Percentiles rank a stretch among this genome's conserved stretches.
These are phyloP conservation scores for Gnathonemus echidnorhynchus DNA, from an alignment of 2,113 vertebrate species.

Conservation along the genomic window DNA sequence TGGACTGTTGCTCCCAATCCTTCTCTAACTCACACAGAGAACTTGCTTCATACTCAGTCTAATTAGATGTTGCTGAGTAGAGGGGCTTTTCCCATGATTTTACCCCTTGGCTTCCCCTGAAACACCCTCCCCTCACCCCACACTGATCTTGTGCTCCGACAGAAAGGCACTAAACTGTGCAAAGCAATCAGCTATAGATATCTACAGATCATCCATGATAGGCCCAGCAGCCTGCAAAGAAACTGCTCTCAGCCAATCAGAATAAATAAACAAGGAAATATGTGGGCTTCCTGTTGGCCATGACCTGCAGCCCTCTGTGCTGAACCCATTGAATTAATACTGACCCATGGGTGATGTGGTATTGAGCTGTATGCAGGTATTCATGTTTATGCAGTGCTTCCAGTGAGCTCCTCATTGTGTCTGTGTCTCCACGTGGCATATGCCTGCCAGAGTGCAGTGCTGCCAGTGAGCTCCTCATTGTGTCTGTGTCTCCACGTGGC, in stretches of 20 bases:
- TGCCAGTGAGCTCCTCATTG: neutral
- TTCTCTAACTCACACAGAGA: neutral
- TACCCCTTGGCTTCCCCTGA: no score
- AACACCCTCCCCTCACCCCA: neutral
- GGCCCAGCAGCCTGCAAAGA: no score
- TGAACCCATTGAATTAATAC: no score
- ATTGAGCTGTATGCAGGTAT: no score
- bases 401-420: neutral
- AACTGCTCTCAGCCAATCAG: no score
- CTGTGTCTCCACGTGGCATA: no score
- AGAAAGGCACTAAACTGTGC: neutral
- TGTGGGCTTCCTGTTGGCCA: no score
- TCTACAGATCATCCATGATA: neutral
- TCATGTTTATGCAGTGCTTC: neutral
- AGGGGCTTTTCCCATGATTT: neutral
- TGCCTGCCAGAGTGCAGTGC: no score
- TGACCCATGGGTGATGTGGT: no score
- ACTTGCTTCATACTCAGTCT: neutral
- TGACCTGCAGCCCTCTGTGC: no score
- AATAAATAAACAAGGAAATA: no score
- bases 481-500: no score
- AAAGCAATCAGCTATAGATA: neutral
- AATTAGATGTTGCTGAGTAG: neutral
- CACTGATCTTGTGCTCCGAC: neutral
- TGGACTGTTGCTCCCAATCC: neutral